Conservation (phyloP, 2,797 vertebrate species). For the Gadopsis marmoratus region DNA sequence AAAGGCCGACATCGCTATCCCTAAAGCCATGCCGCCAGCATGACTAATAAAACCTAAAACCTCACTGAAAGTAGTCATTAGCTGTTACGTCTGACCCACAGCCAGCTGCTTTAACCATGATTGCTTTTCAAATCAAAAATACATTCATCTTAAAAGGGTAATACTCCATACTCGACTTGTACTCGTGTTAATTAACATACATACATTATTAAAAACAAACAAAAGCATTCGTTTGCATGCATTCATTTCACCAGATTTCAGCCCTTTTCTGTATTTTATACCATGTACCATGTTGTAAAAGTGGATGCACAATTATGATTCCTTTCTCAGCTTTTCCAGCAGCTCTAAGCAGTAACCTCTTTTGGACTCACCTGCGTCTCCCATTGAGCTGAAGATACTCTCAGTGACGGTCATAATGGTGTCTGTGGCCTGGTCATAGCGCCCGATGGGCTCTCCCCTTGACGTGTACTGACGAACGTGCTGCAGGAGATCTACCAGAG, state of each 20-base stretch:
- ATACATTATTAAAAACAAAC: not conserved
- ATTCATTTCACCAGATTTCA: not conserved
- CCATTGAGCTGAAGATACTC: slow-evolving; percentile 99
- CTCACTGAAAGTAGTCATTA: not conserved
- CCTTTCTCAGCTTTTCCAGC: not conserved
- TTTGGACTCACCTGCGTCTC: slow-evolving; percentile 92
- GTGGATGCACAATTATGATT: not conserved
- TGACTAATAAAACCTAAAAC: not conserved
- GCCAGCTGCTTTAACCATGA: not conserved
- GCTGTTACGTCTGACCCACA: no score
- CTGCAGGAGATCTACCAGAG: slow-evolving; percentile 94
- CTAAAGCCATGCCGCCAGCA: not conserved
- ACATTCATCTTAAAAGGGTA: not conserved
- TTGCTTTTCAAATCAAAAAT: slow-evolving; percentile 3
- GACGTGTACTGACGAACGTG: slow-evolving; percentile 96
- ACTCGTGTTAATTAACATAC: not conserved
- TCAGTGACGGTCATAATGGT: slow-evolving; percentile 99
- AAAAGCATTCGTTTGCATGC: not conserved
- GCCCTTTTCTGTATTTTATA: not conserved
- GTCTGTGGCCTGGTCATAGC: slow-evolving; percentile 98
- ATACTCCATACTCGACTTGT: no score
- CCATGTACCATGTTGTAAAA: rapidly evolving
- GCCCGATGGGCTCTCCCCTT: slow-evolving; percentile 95
- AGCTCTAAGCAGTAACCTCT: not conserved
- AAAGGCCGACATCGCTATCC: not conserved